Evolutionary conservation across 2,888 invertebrate species (phyloP).

Genomic region (Orchestes rusci): DNA sequence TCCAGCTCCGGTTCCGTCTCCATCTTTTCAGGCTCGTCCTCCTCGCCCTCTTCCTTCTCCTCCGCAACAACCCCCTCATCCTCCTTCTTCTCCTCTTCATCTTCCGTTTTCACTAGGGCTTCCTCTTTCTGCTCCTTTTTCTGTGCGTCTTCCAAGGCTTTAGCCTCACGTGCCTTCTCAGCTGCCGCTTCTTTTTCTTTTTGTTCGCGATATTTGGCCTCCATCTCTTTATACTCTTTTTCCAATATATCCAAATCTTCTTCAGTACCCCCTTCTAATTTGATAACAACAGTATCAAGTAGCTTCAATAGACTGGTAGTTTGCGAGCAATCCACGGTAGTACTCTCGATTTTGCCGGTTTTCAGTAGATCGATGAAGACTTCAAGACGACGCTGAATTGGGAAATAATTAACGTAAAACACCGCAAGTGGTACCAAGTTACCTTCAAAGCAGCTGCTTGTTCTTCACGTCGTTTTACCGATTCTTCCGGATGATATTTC

Average conservation of each 20-base stretch:
- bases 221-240: conserved; percentile 49
- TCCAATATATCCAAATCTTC: conserved; percentile 85
- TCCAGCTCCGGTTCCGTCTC: background rate
- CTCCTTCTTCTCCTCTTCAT: background rate
- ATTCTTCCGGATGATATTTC: conserved; percentile 98
- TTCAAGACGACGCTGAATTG: conserved; percentile 49
- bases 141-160: conserved; percentile 34
- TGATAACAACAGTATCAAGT: conserved; percentile 93
- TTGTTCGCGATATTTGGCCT: conserved; percentile 35
- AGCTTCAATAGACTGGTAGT: conserved; percentile 75
- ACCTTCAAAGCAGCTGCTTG: conserved; percentile 76
- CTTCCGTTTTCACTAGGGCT: conserved; percentile 43
- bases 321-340: conserved; percentile 80
- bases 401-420: no score
- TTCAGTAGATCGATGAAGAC: conserved; percentile 83
- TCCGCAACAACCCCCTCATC: conserved; percentile 26
- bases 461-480: conserved; percentile 81
- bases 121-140: conserved; percentile 37
- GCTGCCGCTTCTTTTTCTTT: conserved; percentile 33
- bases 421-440: no score
- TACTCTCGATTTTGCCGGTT: conserved; percentile 62
- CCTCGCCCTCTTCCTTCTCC: conserved; percentile 18
- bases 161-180: conserved; percentile 31
- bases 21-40: conserved; percentile 42
- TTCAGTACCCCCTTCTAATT: conserved; percentile 87